Base-by-base conservation (phyloP, 1,140 invertebrate genomes). In the Choristoneura fumiferana region DNA sequence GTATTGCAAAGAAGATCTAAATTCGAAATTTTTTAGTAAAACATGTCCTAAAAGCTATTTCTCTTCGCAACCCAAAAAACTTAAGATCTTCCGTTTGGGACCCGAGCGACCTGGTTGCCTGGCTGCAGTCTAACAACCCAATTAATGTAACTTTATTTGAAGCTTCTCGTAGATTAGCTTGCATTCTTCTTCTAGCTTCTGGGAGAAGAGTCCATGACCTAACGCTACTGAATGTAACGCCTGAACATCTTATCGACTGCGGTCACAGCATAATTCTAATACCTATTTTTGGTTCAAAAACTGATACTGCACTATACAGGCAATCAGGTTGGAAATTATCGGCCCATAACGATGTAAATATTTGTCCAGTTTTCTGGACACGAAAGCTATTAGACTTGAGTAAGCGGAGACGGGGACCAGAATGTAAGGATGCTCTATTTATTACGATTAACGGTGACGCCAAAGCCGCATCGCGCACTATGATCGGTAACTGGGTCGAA, bases 211-310 rank as follows among this genome's bases (percentile, higher is more conserved):
- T 78, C 15, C 73, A 81, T 49, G 72, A 76, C 45, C 45, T 76
- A 5, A 75, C 67, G 9, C 63, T 71, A 4, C 55, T 71, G 37
- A 60, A 58, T 37, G 57, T 58, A 15, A 63, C 64, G 8, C 8
- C 43, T 35, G 37, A 67, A 8, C 43, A 54, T 54, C 53, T 67
- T 15, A 34, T 33, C 15, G 58, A 67, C 9, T 8, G 57, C 12
- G 45, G 36, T 3, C 8, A 37, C 1, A n/a, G n/a, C n/a, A n/a
- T n/a, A n/a, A n/a, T n/a, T n/a, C 65, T 76, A 33, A 76, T 72
- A 74, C 76, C 74, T 14, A 12, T 8, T n/a, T 77, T 77, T 65
- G 72, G 72, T 8, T 77, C 71, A 8, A 76, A 77, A 49, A 77
- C 76, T 1, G 76, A 77, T 49, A 54, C 8, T 4, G 29, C 12